Evolutionary conservation across 2,113 vertebrate genomes (phyloP), one percentile per base, ranked within the genome.

Genomic region (Uropsilus gracilis): DNA sequence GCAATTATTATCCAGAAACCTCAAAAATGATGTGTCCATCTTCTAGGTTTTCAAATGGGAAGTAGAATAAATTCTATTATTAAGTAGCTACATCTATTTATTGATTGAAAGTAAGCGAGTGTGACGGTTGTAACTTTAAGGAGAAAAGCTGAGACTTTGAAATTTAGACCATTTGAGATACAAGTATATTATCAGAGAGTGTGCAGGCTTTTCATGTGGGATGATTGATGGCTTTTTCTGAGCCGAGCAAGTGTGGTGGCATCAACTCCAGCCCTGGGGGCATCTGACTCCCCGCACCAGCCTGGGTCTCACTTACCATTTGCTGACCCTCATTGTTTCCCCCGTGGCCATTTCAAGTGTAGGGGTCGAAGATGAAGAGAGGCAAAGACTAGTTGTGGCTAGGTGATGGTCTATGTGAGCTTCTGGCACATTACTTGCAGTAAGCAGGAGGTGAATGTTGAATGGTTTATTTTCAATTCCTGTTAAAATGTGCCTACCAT

Each of bases 31-130:
- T 37, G 53, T 81, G 87, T 84, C 92, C 80, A 22, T 91, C 95
- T 89, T 93, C 80, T 86, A 91, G 53, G 80, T 89, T 96, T 96
- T 90, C 94, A 89, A 71, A 81, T 8, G 46, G 84, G 94, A 85
- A 92, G 64, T 71, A 50, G 53, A 93, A 59, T 76, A 96, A 96
- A 55, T 80, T 48, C 61, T 37, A 11, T 90, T 96, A 87, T 89
- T 85, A 95, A 96, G n/a, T 57, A 85, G 81, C n/a, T 77, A 77
- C 91, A 92, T 95, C 80, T 93, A n/a, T 91, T 83, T 95, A 96
- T 94, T 95, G 96, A 94, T 87, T 94, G 91, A 81, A 91, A 96
- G 90, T 63, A 72, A 97, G 93, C 5, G 8, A 81, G 90, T 93
- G 87, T 88, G 95, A 91, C 5, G 1, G 76, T 69, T 77, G 72